phyloP scores from a whole-genome alignment of 2,797 vertebrate genomes.

The Tarsius wallacei region DNA sequence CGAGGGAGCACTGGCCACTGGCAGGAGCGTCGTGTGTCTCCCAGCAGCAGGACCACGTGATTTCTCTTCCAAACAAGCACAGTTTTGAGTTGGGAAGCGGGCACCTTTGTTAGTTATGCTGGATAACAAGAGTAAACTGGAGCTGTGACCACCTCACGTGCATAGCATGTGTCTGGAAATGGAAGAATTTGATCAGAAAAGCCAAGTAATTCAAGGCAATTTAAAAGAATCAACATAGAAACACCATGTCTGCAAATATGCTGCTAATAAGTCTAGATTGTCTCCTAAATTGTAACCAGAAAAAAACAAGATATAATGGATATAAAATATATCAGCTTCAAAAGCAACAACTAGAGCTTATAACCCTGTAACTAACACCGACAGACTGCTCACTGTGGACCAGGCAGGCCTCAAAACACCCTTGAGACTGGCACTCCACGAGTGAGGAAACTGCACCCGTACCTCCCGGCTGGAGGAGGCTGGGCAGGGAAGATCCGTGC shows the following conservation, averaged over 20 bases:
- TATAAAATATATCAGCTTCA: background rate
- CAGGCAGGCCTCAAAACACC: background rate
- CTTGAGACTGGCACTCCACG: background rate
- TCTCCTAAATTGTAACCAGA: slow-evolving; percentile 21
- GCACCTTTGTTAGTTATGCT: background rate
- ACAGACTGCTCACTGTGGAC: background rate
- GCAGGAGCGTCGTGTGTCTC: background rate
- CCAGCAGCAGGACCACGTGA: background rate
- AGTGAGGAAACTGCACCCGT: no score
- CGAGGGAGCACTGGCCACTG: background rate
- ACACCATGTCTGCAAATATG: background rate
- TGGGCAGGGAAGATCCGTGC: no score
- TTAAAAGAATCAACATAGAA: background rate
- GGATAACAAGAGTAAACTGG: background rate
- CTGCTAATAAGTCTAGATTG: background rate
- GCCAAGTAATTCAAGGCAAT: background rate
- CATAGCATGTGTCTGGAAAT: background rate
- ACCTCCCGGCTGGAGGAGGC: no score
- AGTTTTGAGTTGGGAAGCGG: background rate
- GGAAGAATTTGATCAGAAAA: background rate
- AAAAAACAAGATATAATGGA: background rate
- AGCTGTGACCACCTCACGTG: background rate
- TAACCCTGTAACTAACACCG: background rate
- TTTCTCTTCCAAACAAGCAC: background rate
- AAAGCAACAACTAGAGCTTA: background rate